Percentiles rank a stretch among this genome's conserved stretches.
Evolutionary conservation across 2,113 vertebrate genomes (phyloP).

Genomic region (Geococcyx californianus): DNA sequence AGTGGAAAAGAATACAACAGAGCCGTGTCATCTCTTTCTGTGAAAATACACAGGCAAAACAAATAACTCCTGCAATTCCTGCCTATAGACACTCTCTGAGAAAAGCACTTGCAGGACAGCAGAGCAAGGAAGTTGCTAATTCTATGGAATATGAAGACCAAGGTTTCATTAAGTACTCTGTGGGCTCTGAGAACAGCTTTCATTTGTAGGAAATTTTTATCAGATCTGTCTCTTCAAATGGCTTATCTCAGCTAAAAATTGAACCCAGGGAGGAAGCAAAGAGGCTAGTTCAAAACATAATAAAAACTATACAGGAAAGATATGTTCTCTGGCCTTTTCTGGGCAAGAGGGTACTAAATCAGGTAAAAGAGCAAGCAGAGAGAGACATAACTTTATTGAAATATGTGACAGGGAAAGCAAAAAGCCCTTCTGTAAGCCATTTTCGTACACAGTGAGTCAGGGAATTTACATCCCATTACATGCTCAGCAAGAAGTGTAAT

Average conservation of each 20-base stretch:
- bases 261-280: neutral
- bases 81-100: neutral
- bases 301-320: neutral
- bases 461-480: neutral
- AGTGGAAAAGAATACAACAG: neutral
- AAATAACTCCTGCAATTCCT: neutral
- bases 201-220: neutral
- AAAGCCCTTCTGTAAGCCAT: neutral
- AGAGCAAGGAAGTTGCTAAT: neutral
- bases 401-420: neutral
- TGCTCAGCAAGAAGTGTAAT: neutral
- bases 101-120: neutral
- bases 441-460: neutral
- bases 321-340: neutral
- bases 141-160: neutral
- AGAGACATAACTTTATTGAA: neutral
- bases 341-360: neutral
- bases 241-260: neutral
- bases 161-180: neutral
- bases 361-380: slow-evolving; percentile 9
- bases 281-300: neutral
- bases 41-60: neutral
- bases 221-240: neutral
- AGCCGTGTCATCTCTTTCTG: neutral
- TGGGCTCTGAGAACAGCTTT: neutral